Evolutionary conservation across 2,113 vertebrate species (phyloP), one percentile per base, ranked within the genome.

Genomic region (Ivindomyrus marchei): DNA sequence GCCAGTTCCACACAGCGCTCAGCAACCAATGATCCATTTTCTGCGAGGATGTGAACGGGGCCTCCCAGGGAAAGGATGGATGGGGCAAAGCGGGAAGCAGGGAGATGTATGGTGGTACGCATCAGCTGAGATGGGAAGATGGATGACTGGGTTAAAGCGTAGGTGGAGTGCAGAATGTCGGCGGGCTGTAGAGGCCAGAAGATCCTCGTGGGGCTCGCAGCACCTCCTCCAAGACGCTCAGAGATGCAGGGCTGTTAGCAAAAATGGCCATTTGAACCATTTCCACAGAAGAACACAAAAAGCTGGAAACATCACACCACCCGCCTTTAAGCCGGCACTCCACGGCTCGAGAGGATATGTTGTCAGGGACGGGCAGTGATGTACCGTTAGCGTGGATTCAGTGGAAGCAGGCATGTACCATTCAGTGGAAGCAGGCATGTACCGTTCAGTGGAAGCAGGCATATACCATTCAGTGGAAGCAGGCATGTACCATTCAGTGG

Each of bases 61-160:
- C 53, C 74, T 47, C 36, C 85, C 13, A 39, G 36, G 46, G 53
- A 80, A 53, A 92, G 92, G 93, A 93, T 92, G 89, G 92, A 93
- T 92, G 90, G 24, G 88, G 89, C 88, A 74, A 88, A 9, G 46
- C 77, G 77, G 89, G 87, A 62, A 91, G 86, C 13, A 2, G 47
- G 74, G 88, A 92, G 92, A 92, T 92, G 91, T 88, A 93, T 92
- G 90, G 89, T 11, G 2, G 31, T 1, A 46, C 62, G 46, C 92
- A 92, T 91, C 80, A n/a, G 49, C 46, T 31, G 42, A 56, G 93
- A 91, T 91, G 89, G 91, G 89, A 92, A 92, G 93, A 93, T 84
- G 86, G 91, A 93, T 92, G 92, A 91, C 89, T 42, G 86, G 92
- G 91, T 92, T 92, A 90, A 36, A 80, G 88, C 58, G 50, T 52